A percentile compares a stretch with the other conserved stretches of the same genome.
phyloP scores from a whole-genome alignment of 1,140 invertebrate species.

The Lycorma delicatula region DNA sequence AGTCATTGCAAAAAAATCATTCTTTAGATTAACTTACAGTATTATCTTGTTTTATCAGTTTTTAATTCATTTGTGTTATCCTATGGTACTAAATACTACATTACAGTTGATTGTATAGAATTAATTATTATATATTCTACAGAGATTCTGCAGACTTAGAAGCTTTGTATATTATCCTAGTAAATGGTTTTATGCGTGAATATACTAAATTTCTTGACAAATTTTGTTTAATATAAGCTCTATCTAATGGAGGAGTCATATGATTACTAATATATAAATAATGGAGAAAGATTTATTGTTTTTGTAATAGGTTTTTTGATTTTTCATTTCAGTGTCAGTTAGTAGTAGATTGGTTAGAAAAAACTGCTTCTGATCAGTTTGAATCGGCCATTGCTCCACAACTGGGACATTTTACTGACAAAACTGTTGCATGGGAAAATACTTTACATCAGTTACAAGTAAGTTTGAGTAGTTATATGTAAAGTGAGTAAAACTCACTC shows the following conservation, averaged over 20 bases:
- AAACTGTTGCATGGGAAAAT: constrained; percentile 79
- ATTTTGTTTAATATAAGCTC: constrained; percentile 1
- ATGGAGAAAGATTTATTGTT: background rate
- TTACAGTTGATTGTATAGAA: no score
- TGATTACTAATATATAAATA: background rate
- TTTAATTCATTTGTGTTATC: no score
- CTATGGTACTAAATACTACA: no score
- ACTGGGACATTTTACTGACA: constrained; percentile 62
- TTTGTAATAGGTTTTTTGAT: constrained; percentile 13
- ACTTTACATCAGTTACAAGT: constrained; percentile 71
- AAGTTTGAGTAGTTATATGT: background rate
- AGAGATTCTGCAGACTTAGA: no score
- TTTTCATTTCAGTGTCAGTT: constrained; percentile 61
- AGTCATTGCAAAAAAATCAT: no score
- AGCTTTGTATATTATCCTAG: no score
- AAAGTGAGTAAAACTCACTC: background rate
- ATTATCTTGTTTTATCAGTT: no score
- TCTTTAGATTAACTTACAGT: no score
- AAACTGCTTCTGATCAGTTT: constrained; percentile 62
- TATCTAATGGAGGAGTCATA: background rate
- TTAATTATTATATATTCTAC: no score
- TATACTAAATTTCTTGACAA: constrained; percentile 7
- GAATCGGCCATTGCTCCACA: constrained; percentile 45
- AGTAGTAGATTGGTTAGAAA: constrained; percentile 89
- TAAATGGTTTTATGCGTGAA: background rate